These are phyloP conservation scores for Cinara cedri DNA, from an alignment of 2,888 invertebrate species.

Conservation along the genomic window DNA sequence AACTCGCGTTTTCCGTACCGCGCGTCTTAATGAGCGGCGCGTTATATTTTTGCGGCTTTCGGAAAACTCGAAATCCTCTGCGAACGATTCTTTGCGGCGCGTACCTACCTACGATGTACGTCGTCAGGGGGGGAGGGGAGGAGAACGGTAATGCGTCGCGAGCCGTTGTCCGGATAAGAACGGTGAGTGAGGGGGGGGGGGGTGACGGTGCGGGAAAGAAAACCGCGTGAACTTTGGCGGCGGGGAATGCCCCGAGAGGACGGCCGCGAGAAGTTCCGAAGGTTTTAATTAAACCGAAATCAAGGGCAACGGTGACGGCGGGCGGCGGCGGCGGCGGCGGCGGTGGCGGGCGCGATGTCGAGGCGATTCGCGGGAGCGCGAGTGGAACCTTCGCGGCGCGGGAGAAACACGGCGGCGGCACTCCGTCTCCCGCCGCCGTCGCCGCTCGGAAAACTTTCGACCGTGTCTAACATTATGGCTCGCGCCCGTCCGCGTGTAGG, in stretches of 20 bases:
- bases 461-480: constrained; percentile 45
- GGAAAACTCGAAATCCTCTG: too few relatives aligned
- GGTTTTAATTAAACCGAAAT: constrained; percentile 31
- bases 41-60: too few relatives aligned
- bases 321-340: neutral
- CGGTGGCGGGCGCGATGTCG: neutral
- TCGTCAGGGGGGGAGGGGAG: too few relatives aligned
- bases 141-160: too few relatives aligned
- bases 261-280: neutral
- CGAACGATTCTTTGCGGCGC: too few relatives aligned
- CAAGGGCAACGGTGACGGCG: neutral
- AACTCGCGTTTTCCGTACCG: too few relatives aligned
- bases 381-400: neutral
- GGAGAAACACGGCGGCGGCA: neutral
- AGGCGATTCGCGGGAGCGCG: neutral
- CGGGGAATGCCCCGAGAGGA: neutral
- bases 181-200: too few relatives aligned
- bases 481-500: neutral
- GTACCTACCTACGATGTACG: too few relatives aligned
- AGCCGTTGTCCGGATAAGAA: too few relatives aligned
- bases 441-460: constrained; percentile 49
- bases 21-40: too few relatives aligned
- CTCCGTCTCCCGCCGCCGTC: neutral
- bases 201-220: neutral
- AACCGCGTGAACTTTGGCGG: neutral